Evolutionary conservation across 1,140 invertebrate species (phyloP).

Genomic region (Drosophila serrata): DNA sequence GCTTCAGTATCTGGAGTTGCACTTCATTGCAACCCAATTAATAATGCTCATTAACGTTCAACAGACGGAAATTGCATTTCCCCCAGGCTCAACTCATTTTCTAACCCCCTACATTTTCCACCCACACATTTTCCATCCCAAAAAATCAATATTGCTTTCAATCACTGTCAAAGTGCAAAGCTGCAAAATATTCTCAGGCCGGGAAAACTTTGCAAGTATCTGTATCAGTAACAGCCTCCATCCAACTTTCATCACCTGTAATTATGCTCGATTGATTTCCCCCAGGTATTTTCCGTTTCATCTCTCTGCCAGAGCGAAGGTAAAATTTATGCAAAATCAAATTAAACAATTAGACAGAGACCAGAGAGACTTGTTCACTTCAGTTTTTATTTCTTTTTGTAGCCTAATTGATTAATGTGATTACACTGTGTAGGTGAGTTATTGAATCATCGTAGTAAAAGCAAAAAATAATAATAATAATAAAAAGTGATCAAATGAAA

Average conservation of each 20-base stretch:
- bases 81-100: conserved; percentile 8
- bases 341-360: conserved; percentile 70
- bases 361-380: conserved; percentile 1
- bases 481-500: conserved; percentile 34
- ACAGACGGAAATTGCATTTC: conserved; percentile 55
- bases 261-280: conserved; percentile 76
- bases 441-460: conserved; percentile 38
- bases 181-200: conserved; percentile 50
- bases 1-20: conserved; percentile 6
- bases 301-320: conserved; percentile 10
- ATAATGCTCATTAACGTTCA: conserved; percentile 55
- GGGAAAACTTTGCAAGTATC: conserved; percentile 43
- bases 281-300: conserved; percentile 47
- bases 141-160: conserved; percentile 77
- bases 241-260: conserved; percentile 52
- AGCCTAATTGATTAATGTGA: conserved; percentile 74
- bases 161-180: conserved; percentile 66
- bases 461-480: conserved; percentile 1
- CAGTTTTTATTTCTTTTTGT: background rate
- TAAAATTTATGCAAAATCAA: conserved; percentile 67
- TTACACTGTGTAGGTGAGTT: conserved; percentile 57
- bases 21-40: conserved; percentile 53
- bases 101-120: background rate
- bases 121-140: no score
- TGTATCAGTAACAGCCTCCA: conserved; percentile 4